These are phyloP conservation scores for Ophiodon elongatus DNA, from an alignment of 2,113 vertebrate genomes.

Conservation along the genomic window DNA sequence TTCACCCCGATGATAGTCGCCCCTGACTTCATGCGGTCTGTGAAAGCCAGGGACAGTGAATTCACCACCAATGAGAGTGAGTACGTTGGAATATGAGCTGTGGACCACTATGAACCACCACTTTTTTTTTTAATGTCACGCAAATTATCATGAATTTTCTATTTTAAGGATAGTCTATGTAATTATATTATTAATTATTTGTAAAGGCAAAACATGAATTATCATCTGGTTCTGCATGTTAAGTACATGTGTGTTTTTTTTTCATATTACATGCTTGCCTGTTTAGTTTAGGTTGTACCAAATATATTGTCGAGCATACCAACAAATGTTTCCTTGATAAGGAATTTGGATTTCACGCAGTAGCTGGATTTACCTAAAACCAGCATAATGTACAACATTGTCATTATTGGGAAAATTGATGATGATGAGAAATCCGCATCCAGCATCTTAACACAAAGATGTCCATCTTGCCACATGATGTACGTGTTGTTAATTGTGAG, in stretches of 20 bases:
- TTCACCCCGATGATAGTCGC: constrained; percentile 99
- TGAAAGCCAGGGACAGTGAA: constrained; percentile 97
- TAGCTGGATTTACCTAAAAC: constrained; percentile 39
- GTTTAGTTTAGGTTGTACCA: constrained; percentile 62
- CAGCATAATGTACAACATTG: constrained; percentile 46
- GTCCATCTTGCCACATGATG: too few species aligned
- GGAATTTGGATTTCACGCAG: constrained; percentile 40
- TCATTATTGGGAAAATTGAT: constrained; percentile 34
- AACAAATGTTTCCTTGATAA: constrained; percentile 39
- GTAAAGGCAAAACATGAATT: constrained; percentile 67
- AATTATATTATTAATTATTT: constrained; percentile 76
- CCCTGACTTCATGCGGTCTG: constrained; percentile 92
- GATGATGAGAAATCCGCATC: constrained; percentile 34
- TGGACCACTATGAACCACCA: not conserved
- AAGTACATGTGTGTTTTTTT: constrained; percentile 42
- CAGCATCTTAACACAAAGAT: too few species aligned
- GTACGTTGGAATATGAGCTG: constrained; percentile 6
- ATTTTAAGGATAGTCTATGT: constrained; percentile 60
- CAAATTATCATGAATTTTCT: constrained; percentile 48
- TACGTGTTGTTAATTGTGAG: not conserved
- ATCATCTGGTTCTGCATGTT: constrained; percentile 59
- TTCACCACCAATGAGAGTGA: constrained; percentile 95
- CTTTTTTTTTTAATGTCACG: constrained; percentile 34
- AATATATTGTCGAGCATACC: constrained; percentile 58
- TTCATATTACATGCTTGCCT: constrained; percentile 49